Base-by-base conservation (phyloP, 2,797 vertebrate genomes). In the Erpetoichthys calabaricus region DNA sequence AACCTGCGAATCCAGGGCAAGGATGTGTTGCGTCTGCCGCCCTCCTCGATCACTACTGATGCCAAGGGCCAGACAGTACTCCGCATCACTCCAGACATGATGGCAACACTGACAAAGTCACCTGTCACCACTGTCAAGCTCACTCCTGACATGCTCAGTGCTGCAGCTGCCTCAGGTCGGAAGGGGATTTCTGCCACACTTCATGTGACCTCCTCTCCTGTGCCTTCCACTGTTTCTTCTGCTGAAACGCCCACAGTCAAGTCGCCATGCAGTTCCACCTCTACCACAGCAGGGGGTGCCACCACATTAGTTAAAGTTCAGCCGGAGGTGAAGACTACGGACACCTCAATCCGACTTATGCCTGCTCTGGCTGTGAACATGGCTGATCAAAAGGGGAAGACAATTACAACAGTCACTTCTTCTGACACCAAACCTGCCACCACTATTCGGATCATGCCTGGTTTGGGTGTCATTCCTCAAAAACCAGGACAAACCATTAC, bases 71-170 rank as follows among this genome's bases (percentile, higher is more conserved):
- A 99, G 80, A 98, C 96, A 0, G 94, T 98, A 65, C 76, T 99
- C 62, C 88, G 95, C 10, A 97, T 99, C 74, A 98, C 96, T 3
- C 95, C 94, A 0, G 96, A 98, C 81, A 97, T 99, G 96, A 96
- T 98, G 94, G 96, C 95, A n/a, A 97, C 96, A 0, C 78, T 99
- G 41, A 86, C 94, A 64, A 97, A 97, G 72, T 94, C 92, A 42
- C 94, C 94, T 50, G 87, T 97, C 44, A 88, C 94, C 3, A 94
- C 94, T 0, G 91, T 97, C 64, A 99, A 99, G 74, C 80, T 99
- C 67, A 94, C 90, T 3, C 92, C 95, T n/a, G 96, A 99, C 71
- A 92, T 99, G 65, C 84, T 99, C 57, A 80, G 84, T 45, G 68
- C 83, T 0, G 82, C 79, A 10, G 65, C 62, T 51, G 65, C 71